Evolutionary conservation across 2,113 vertebrate genomes (phyloP).

Genomic region (Formicarius rufipectus): DNA sequence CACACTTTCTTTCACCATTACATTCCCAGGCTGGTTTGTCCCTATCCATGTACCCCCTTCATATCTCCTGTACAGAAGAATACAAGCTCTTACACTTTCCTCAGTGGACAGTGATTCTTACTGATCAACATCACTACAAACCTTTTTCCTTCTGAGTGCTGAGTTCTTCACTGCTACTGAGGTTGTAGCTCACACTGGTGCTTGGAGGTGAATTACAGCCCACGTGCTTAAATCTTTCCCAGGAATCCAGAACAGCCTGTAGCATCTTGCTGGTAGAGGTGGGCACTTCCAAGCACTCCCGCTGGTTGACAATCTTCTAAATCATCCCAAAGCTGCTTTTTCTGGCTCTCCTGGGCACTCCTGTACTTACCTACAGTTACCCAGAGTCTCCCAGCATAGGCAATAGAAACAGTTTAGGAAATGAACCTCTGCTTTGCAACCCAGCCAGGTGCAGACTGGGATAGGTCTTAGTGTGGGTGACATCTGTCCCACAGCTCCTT

Average conservation of each 20-base stretch:
- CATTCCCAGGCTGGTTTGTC: background rate
- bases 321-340: background rate
- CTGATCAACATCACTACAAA: background rate
- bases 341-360: background rate
- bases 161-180: background rate
- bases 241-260: background rate
- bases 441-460: background rate
- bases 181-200: background rate
- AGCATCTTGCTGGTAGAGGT: background rate
- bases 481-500: background rate
- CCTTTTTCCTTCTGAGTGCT: background rate
- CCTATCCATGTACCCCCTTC: background rate
- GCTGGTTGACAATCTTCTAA: background rate
- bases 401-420: background rate
- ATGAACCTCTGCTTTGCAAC: background rate
- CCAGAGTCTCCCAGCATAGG: background rate
- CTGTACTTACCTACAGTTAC: rapidly evolving
- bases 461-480: background rate
- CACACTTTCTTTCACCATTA: background rate
- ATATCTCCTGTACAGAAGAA: background rate
- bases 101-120: background rate
- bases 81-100: background rate
- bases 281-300: background rate
- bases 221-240: background rate
- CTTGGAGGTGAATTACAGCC: background rate